Evolutionary conservation across 1,140 invertebrate species (phyloP), one percentile per base, ranked within the genome.

Genomic region (Hyles vespertilio): DNA sequence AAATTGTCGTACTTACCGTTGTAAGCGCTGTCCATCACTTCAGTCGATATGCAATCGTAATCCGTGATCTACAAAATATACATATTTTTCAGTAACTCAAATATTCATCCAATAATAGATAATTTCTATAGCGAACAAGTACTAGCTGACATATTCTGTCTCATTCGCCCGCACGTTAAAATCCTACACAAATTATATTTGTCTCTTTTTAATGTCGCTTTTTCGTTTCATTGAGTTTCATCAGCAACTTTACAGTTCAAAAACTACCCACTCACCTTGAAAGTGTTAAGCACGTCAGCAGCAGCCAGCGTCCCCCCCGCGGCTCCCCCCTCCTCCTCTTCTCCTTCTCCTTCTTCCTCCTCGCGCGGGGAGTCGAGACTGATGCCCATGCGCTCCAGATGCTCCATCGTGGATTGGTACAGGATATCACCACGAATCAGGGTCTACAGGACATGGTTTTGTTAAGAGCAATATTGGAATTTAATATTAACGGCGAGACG

Each of bases 361-460:
- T 60, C 22, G 6, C 71, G 73, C 10, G 79, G 75, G 5, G 75
- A 63, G 3, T 77, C 78, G 3, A 90, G 57, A 40, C 63, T 81
- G 6, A 91, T 82, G n/a, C 87, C 83, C 70, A 83, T 79, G 52
- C 77, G 78, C 51, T 89, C 82, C 0, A 91, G 69, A 34, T 78
- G 56, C 49, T 90, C 81, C 50, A 91, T 74, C 2, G 87, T 90
- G 40, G 77, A 75, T 58, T 82, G 74, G 59, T 91, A 91, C 1
- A 88, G 84, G 3, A 80, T 73, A 47, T 91, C 87, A 0, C 90
- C 90, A 8, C 81, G 77, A 7, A 82, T 71, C 5, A 91, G 56
- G 3, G 82, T 77, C 88, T 90, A 48, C 22, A 22, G 22, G 22
- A 22, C 2, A 22, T 22, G 22, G 22, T 22, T 22, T 22, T 22